These are phyloP conservation scores for Podarcis lilfordi DNA, from an alignment of 2,797 vertebrate genomes.

Conservation along the genomic window DNA sequence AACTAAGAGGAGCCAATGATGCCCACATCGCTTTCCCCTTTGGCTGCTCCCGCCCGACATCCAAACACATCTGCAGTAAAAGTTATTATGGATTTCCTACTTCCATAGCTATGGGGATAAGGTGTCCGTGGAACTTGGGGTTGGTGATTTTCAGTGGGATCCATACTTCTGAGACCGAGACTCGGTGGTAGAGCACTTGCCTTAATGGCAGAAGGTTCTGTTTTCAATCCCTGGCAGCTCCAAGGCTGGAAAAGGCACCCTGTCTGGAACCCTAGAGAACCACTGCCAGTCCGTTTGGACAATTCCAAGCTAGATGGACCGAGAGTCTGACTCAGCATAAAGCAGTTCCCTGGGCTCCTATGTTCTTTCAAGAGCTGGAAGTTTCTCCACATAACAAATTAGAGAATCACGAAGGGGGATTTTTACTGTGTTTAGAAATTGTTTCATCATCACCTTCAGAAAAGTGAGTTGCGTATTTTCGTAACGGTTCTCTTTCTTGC, in stretches of 20 bases:
- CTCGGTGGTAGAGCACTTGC: no score
- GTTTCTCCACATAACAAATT: not conserved
- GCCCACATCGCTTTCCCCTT: constrained; percentile 42
- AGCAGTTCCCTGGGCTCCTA: no score
- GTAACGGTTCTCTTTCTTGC: no score
- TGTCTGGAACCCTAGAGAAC: no score
- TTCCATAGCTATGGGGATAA: not conserved
- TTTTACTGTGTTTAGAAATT: not conserved
- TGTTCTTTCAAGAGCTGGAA: not conserved
- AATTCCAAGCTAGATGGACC: no score
- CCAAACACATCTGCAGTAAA: constrained; percentile 23
- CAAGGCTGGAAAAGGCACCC: no score
- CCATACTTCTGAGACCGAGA: not conserved
- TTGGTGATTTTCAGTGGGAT: not conserved
- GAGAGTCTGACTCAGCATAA: no score
- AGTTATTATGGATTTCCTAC: constrained; percentile 31
- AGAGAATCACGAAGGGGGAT: no score
- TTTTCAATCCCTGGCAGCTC: no score
- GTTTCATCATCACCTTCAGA: not conserved
- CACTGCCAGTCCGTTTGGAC: no score
- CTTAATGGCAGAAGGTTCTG: no score
- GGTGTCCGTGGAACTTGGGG: not conserved
- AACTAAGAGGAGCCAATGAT: constrained; percentile 53
- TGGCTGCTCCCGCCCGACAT: constrained; percentile 14
- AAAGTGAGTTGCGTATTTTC: not conserved